These are phyloP conservation scores for Phrynocephalus vlangalii DNA, from an alignment of 2,797 vertebrate species.

Conservation along the genomic window DNA sequence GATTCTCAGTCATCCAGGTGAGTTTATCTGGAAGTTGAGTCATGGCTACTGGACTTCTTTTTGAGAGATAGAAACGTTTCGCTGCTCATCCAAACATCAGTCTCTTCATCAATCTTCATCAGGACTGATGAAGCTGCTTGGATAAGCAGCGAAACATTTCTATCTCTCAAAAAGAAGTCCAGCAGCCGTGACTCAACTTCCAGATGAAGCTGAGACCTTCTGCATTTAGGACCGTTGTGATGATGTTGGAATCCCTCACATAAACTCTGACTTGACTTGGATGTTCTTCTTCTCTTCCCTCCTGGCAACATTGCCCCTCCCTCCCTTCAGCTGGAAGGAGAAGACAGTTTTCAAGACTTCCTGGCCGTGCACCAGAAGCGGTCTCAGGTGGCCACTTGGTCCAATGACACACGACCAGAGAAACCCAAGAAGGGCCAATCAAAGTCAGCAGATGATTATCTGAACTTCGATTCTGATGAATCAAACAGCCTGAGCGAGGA, in stretches of 20 bases:
- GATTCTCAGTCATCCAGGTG: too few species aligned
- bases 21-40: too few species aligned
- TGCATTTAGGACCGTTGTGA: neutral
- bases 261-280: accelerated
- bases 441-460: slow-evolving; percentile 84
- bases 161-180: too few species aligned
- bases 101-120: too few species aligned
- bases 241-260: accelerated
- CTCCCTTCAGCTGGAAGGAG: slow-evolving; percentile 84
- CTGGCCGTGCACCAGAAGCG: slow-evolving; percentile 91
- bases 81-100: too few species aligned
- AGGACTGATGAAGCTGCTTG: too few species aligned
- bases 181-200: too few species aligned
- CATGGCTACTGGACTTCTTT: too few species aligned
- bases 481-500: slow-evolving; percentile 80
- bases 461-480: slow-evolving; percentile 94
- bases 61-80: too few species aligned
- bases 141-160: too few species aligned
- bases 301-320: neutral
- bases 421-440: slow-evolving; percentile 68
- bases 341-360: slow-evolving; percentile 91
- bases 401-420: slow-evolving; percentile 82
- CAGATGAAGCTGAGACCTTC: neutral
- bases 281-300: neutral
- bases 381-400: slow-evolving; percentile 88